Conservation (phyloP, 2,888 invertebrate genomes). For the Ophion ventricosus region DNA sequence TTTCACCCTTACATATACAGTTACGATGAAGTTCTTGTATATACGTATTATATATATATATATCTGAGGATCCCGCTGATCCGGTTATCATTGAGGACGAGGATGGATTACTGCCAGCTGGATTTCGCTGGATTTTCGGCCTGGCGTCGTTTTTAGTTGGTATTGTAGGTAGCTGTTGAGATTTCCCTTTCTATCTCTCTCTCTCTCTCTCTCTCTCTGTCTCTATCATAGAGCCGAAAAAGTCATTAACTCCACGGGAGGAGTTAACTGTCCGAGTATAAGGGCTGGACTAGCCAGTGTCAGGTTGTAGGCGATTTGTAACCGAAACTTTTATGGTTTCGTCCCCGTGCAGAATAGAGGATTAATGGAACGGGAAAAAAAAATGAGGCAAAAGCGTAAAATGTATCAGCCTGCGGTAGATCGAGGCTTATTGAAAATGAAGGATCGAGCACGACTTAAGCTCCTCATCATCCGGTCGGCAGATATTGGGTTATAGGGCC, state of each 20-base stretch:
- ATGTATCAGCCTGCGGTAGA: slow-evolving; percentile 28
- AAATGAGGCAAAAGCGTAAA: slow-evolving; percentile 10
- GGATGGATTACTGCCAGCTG: slow-evolving; percentile 8
- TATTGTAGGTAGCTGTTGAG: slow-evolving; percentile 22
- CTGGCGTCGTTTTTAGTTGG: slow-evolving; percentile 32
- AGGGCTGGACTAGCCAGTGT: slow-evolving; percentile 19
- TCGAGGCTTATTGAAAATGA: slow-evolving; percentile 58
- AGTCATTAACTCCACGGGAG: slow-evolving; percentile 53
- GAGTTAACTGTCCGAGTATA: slow-evolving; percentile 41
- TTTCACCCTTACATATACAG: not conserved
- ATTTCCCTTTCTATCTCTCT: not conserved
- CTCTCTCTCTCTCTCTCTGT: not conserved
- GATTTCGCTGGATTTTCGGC: slow-evolving; percentile 16
- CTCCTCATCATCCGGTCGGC: slow-evolving; percentile 32
- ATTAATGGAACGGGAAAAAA: slow-evolving; percentile 42
- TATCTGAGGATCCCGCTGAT: not conserved
- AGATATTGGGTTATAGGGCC: slow-evolving; percentile 16
- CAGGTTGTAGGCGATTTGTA: not conserved
- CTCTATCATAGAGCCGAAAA: slow-evolving; percentile 14
- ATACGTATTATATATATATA: not conserved
- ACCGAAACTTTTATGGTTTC: slow-evolving; percentile 50
- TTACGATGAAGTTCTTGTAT: not conserved
- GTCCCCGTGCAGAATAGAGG: slow-evolving; percentile 41
- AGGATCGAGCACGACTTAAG: slow-evolving; percentile 30
- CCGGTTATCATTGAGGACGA: slow-evolving; percentile 38